Evolutionary conservation across 1,140 invertebrate genomes (phyloP).

Genomic region (Harlomillsia oculata): DNA sequence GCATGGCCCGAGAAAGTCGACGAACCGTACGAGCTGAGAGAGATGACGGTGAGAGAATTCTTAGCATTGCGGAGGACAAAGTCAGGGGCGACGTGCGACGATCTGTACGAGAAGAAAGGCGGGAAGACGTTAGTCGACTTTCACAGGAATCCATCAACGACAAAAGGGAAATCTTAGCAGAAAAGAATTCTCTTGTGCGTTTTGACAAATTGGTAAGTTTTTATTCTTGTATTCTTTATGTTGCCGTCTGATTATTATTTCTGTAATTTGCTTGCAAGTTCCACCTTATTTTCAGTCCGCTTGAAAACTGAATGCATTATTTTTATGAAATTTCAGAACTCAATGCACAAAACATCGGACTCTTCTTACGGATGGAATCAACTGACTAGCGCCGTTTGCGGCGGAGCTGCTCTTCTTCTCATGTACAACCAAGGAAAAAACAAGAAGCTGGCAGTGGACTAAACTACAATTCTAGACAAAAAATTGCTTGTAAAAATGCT

Average conservation of each 20-base stretch:
- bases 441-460: constrained; percentile 27
- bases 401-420: constrained; percentile 31
- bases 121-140: background rate
- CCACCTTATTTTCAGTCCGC: background rate
- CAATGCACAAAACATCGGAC: constrained; percentile 1
- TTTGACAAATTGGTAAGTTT: background rate
- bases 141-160: background rate
- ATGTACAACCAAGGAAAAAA: constrained; percentile 23
- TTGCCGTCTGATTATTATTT: background rate
- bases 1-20: constrained; percentile 10
- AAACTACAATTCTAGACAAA: too few species aligned
- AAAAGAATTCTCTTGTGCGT: background rate
- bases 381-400: constrained; percentile 29
- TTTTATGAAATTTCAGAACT: background rate
- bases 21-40: background rate
- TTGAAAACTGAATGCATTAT: background rate
- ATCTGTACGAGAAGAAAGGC: background rate
- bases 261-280: background rate
- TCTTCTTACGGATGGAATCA: constrained; percentile 22
- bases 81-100: background rate
- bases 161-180: background rate
- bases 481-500: too few species aligned
- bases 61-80: background rate
- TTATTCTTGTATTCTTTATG: constrained; percentile 8
- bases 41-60: background rate